These are phyloP conservation scores for Nesoenas mayeri DNA, from an alignment of 2,113 vertebrate genomes.

Conservation along the genomic window DNA sequence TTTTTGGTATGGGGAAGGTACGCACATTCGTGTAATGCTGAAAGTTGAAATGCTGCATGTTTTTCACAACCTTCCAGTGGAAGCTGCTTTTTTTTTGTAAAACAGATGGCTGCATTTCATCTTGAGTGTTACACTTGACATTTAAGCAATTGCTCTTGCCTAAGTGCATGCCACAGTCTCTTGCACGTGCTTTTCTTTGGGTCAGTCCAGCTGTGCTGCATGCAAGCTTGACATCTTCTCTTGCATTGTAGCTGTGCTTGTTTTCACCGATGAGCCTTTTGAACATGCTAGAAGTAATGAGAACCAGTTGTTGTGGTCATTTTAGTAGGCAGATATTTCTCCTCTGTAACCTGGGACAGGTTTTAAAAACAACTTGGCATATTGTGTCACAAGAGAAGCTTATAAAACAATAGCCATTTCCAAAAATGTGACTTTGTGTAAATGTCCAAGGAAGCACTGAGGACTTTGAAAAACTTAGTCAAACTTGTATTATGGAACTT, in stretches of 20 bases:
- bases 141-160: neutral
- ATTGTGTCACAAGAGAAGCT: neutral
- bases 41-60: neutral
- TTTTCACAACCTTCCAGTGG: conserved; percentile 1
- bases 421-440: neutral
- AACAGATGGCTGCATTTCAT: neutral
- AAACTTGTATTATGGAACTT: neutral
- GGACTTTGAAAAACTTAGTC: neutral
- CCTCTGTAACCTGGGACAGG: neutral
- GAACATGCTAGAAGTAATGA: neutral
- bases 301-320: neutral
- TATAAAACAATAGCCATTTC: neutral
- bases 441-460: neutral
- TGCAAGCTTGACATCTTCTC: neutral
- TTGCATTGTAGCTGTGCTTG: neutral
- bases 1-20: neutral
- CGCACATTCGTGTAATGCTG: neutral
- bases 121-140: neutral
- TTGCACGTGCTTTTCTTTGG: neutral
- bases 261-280: neutral
- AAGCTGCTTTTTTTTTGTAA: neutral
- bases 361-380: neutral
- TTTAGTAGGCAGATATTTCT: neutral
- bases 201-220: neutral
- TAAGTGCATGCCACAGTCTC: neutral